Conservation (phyloP, 1,140 invertebrate species). For the Drosophila kanapiae region DNA sequence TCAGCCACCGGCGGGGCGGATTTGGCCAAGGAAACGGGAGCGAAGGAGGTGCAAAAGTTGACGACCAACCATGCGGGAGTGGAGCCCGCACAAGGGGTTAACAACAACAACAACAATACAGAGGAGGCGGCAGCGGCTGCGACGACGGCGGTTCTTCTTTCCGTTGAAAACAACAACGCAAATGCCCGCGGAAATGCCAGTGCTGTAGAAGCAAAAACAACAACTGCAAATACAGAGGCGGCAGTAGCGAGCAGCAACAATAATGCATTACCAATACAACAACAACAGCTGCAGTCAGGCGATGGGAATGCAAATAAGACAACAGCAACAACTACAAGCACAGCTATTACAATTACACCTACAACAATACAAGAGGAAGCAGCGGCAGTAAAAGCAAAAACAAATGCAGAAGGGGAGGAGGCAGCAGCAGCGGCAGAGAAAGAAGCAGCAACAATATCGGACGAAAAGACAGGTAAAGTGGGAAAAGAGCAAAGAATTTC, state of each 20-base stretch:
- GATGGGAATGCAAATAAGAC: slow-evolving; percentile 66
- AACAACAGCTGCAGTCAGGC: slow-evolving; percentile 41
- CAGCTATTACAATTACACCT: slow-evolving; percentile 17
- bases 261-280: slow-evolving; percentile 22
- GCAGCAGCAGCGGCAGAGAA: slow-evolving; percentile 24
- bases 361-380: slow-evolving; percentile 13
- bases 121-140: slow-evolving; percentile 2
- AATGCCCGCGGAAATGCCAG: slow-evolving; percentile 46
- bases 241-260: slow-evolving; percentile 23
- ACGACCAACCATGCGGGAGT: slow-evolving; percentile 8
- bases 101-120: slow-evolving; percentile 1
- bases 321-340: slow-evolving; percentile 42
- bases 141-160: background rate
- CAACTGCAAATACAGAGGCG: slow-evolving; percentile 11
- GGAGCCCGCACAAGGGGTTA: slow-evolving; percentile 11
- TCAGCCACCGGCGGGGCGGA: slow-evolving; percentile 23
- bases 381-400: slow-evolving; percentile 20
- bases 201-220: slow-evolving; percentile 6
- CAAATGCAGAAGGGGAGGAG: slow-evolving; percentile 29
- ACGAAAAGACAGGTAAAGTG: slow-evolving; percentile 71
- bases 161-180: slow-evolving; percentile 38
- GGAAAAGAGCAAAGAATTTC: slow-evolving; percentile 22
- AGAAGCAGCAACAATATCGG: slow-evolving; percentile 28
- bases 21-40: slow-evolving; percentile 1
- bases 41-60: slow-evolving; percentile 15